Percentiles rank a stretch among this genome's conserved stretches.
phyloP scores from a whole-genome alignment of 2,113 vertebrate species.

The Xerus inauris region DNA sequence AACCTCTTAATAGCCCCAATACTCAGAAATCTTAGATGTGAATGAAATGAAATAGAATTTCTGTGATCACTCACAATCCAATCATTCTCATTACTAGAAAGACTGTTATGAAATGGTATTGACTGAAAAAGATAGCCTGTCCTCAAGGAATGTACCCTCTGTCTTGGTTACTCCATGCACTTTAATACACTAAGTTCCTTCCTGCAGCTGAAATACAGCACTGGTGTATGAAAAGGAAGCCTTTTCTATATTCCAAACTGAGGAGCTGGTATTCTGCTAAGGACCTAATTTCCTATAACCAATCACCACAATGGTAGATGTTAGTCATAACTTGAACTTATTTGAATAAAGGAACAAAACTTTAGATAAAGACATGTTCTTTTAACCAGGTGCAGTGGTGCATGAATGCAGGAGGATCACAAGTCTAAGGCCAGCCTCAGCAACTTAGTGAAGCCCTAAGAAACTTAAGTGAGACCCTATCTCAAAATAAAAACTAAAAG shows the following conservation, averaged over 20 bases:
- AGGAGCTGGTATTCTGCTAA: background rate
- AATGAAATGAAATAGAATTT: constrained; percentile 38
- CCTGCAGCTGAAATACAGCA: background rate
- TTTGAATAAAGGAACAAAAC: background rate
- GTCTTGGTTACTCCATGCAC: background rate
- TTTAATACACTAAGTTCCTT: background rate
- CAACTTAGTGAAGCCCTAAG: too few species aligned
- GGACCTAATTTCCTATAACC: background rate
- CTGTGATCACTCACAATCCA: background rate
- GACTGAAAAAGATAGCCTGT: background rate
- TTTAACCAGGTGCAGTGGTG: background rate
- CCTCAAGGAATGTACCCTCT: background rate
- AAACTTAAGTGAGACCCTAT: too few species aligned
- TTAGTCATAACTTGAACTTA: background rate
- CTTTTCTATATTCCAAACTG: constrained; percentile 39
- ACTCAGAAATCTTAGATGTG: background rate
- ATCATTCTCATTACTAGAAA: background rate
- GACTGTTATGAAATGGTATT: background rate
- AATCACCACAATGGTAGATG: background rate
- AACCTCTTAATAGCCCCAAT: background rate
- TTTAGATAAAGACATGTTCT: constrained; percentile 18
- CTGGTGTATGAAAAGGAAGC: background rate
- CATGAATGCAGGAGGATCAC: too few species aligned
- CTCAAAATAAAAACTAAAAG: too few species aligned
- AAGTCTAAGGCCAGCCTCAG: too few species aligned